Percentiles rank a stretch among this genome's conserved stretches.
phyloP scores from a whole-genome alignment of 2,113 vertebrate species.

The Redunca redunca region DNA sequence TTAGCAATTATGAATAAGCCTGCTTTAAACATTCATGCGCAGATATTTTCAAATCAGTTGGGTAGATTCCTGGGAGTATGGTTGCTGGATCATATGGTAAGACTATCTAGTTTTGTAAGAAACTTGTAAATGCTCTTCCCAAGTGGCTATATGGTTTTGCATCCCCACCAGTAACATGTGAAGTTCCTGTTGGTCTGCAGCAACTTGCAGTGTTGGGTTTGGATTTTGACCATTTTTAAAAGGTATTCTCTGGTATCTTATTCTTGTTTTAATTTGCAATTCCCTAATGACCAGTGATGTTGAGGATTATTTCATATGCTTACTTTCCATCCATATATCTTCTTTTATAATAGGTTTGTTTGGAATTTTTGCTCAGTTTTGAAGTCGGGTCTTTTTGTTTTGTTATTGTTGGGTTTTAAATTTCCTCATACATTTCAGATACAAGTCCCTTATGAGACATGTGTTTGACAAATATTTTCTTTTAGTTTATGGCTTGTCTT shows the following conservation, averaged over 20 bases:
- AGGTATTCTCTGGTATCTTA: background rate
- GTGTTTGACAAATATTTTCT: background rate
- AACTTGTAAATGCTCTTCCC: background rate
- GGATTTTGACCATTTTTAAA: background rate
- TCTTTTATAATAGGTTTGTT: background rate
- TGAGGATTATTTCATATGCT: background rate
- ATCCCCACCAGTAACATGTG: background rate
- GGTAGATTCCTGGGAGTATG: background rate
- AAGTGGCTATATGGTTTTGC: background rate
- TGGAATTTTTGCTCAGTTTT: background rate
- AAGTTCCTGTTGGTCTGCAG: background rate
- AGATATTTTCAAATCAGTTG: background rate
- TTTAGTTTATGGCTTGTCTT: background rate
- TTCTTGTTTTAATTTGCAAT: background rate
- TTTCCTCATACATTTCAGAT: background rate
- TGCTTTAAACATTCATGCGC: background rate
- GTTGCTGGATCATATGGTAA: background rate
- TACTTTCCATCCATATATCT: background rate
- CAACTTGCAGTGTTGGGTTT: background rate
- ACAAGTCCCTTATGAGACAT: background rate
- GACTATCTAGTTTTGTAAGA: background rate
- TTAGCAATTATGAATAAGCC: background rate
- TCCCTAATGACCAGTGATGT: background rate
- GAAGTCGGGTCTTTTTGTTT: background rate
- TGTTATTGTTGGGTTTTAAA: background rate